phyloP scores from a whole-genome alignment of 2,797 vertebrate species.

The Staurois parvus region DNA sequence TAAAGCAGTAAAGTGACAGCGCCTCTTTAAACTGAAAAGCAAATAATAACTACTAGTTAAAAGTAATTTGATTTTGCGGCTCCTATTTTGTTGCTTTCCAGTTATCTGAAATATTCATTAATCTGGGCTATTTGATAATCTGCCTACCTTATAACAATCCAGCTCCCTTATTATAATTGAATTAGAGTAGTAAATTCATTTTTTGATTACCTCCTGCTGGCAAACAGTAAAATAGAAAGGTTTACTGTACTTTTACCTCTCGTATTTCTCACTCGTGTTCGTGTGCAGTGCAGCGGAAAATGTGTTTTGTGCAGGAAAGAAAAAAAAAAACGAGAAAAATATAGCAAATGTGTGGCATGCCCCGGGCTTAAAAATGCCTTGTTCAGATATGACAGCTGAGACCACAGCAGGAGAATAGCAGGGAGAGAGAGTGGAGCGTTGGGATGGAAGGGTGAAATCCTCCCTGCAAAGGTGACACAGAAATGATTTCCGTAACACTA shows the following conservation, averaged over 20 bases:
- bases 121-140: no score
- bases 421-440: slow-evolving; percentile 16
- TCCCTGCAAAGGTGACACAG: slow-evolving; percentile 27
- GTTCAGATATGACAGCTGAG: slow-evolving; percentile 59
- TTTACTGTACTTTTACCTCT: slow-evolving; percentile 38
- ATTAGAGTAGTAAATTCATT: no score
- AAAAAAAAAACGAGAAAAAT: slow-evolving; percentile 47
- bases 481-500: slow-evolving; percentile 37
- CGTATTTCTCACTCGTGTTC: slow-evolving; percentile 13
- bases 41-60: no score
- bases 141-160: no score
- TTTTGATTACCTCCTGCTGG: not conserved
- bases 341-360: slow-evolving; percentile 49
- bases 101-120: no score
- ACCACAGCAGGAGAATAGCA: slow-evolving; percentile 52
- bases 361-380: slow-evolving; percentile 53
- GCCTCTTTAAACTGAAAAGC: no score
- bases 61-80: no score
- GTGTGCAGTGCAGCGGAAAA: slow-evolving; percentile 56
- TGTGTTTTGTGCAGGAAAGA: slow-evolving; percentile 48
- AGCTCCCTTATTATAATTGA: no score
- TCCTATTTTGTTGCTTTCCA: no score
- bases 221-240: slow-evolving; percentile 17
- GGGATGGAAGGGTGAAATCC: slow-evolving; percentile 27
- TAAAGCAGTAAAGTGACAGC: no score